Percentiles rank a stretch among this genome's conserved stretches.
These are phyloP conservation scores for Phenganax subtilis DNA, from an alignment of 92 coral and sea anemone genomes.

Conservation along the genomic window DNA sequence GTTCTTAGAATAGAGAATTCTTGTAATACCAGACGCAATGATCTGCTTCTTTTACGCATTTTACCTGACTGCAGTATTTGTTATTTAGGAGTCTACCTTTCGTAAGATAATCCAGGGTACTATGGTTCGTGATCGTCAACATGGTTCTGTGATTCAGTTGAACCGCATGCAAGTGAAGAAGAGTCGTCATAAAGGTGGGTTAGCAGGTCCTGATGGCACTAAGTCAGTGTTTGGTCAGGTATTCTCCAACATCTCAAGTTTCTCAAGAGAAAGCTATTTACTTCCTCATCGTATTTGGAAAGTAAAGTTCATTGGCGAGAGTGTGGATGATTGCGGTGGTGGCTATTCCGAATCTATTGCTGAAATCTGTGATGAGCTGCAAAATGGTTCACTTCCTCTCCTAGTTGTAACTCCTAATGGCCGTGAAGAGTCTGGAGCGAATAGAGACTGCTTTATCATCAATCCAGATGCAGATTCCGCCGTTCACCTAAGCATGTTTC, in stretches of 20 bases:
- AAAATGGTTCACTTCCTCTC: conserved; percentile 92
- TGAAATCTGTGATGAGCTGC: conserved; percentile 97
- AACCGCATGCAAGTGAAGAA: conserved; percentile 97
- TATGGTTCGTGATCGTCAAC: conserved; percentile 96
- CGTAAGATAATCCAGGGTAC: conserved; percentile 96
- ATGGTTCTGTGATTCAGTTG: conserved; percentile 95
- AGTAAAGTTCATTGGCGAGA: conserved; percentile 96
- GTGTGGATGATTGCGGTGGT: conserved; percentile 98
- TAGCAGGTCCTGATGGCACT: conserved; percentile 89
- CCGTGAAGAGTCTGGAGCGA: conserved; percentile 97
- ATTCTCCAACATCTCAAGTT: conserved; percentile 80
- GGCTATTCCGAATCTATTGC: conserved; percentile 99
- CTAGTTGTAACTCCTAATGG: conserved; percentile 95
- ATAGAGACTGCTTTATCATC: conserved; percentile 93
- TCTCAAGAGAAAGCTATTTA: conserved; percentile 78
- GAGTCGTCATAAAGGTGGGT: conserved; percentile 87
- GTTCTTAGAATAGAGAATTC: too few relatives aligned
- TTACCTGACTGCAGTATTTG: not conserved
- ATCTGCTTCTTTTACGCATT: not conserved
- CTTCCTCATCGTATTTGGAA: conserved; percentile 97
- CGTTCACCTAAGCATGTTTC: conserved; percentile 77
- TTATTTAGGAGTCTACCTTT: conserved; percentile 73
- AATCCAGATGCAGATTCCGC: conserved; percentile 75
- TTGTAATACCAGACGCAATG: too few relatives aligned
- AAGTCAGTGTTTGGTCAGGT: conserved; percentile 98